Evolutionary conservation across 1,140 invertebrate genomes (phyloP), one percentile per base, ranked within the genome.

Genomic region (Macrostomum lignano): DNA sequence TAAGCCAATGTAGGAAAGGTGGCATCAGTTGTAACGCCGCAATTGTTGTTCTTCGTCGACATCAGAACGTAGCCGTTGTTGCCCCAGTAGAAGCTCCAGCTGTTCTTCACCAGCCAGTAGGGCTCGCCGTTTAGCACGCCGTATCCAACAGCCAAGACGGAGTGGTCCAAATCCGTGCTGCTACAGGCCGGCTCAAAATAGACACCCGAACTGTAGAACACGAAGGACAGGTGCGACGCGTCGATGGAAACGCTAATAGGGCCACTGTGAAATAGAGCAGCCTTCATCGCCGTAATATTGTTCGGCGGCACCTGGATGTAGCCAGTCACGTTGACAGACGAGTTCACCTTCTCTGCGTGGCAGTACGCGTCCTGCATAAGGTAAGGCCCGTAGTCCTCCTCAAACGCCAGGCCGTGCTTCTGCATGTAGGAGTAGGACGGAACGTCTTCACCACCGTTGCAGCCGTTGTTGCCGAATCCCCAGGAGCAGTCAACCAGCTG

Each of bases 401-500:
- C n/a, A n/a, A n/a, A n/a, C n/a, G n/a, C n/a, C n/a, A n/a, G n/a
- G n/a, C n/a, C n/a, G n/a, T n/a, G n/a, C n/a, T n/a, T n/a, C n/a
- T n/a, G n/a, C n/a, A n/a, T n/a, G n/a, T n/a, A n/a, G n/a, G n/a
- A n/a, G n/a, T n/a, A n/a, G n/a, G n/a, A n/a, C n/a, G n/a, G n/a
- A n/a, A n/a, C n/a, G n/a, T n/a, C n/a, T n/a, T n/a, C 77, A 30
- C 31, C 31, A 25, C 31, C 31, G 24, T 32, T 6, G n/a, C 31
- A 32, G 3, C 31, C 31, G 11, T 11, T 17, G n/a, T 32, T 32
- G 4, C 17, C 31, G 4, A 21, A 11, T 44, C 73, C 74, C 79
- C 81, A 91, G 13, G n/a, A 21, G 50, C 82, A 93, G 61, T 93
- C 84, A 19, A 93, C 64, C 26, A 93, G 59, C 55, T 93, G 88